Evolutionary conservation across 1,140 invertebrate genomes (phyloP), one percentile per base, ranked within the genome.

Genomic region (Leguminivora glycinivorella): DNA sequence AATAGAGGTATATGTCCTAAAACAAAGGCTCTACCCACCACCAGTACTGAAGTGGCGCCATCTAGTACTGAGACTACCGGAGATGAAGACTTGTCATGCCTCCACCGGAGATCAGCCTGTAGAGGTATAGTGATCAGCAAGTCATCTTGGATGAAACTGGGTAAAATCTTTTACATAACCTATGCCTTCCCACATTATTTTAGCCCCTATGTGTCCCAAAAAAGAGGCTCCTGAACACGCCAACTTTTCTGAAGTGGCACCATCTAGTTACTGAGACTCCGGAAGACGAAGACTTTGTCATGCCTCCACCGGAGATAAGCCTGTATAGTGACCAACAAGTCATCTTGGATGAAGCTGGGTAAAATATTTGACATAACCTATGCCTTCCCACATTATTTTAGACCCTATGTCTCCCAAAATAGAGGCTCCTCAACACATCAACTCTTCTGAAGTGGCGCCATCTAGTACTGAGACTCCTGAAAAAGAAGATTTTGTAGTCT

Each of bases 121-220:
- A 90, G 22, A 89, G 87, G 40, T 90, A 90, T 22, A 89, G 87
- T 47, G 88, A 89, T 58, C 80, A 83, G 12, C 79, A 84, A 38
- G 78, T 81, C 0, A 88, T 90, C 17, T 66, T 90, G 74, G 84
- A 89, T 67, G 88, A 90, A 29, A 78, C 83, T 47, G 86, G 85
- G 87, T 89, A 60, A 82, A 81, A 72, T 24, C 68, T n/a, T n/a
- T n/a, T n/a, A n/a, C n/a, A n/a, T n/a, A n/a, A n/a, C 93, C 93
- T 0, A 98, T 98, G 97, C 95, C 97, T 0, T 97, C 97, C 0
- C 98, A 98, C 78, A 90, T 98, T 60, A 93, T 98, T 31, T 96
- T 97, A 0, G 95, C 98, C 88, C 83, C 5, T 68, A 75, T 0
- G 74, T 79, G 0, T 63, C 70, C 34, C 0, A 70, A 75, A n/a